Evolutionary conservation across 1,140 invertebrate species (phyloP).

Genomic region (Meloidogyne hapla): DNA sequence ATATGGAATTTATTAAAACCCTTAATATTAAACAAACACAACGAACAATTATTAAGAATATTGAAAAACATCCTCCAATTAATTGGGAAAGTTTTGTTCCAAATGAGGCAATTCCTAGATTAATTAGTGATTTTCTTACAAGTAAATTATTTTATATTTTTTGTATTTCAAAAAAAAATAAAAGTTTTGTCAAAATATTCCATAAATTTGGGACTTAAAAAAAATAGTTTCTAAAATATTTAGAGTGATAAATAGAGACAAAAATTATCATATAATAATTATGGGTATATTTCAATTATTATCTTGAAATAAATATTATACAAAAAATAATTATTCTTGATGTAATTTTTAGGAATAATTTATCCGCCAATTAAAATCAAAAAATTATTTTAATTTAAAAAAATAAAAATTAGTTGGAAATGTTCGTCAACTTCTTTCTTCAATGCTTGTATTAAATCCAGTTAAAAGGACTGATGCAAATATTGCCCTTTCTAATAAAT

Average conservation of each 20-base stretch:
- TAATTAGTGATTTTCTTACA: slow-evolving; percentile 28
- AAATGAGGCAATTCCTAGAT: slow-evolving; percentile 13
- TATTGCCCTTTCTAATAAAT: slow-evolving; percentile 92
- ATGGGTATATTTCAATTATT: too few species aligned
- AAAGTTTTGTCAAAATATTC: too few species aligned
- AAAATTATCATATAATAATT: too few species aligned
- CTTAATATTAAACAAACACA: slow-evolving; percentile 75
- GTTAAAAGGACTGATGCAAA: slow-evolving; percentile 93
- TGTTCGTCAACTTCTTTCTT: slow-evolving; percentile 86
- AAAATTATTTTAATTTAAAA: slow-evolving; percentile 27
- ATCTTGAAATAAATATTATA: too few species aligned
- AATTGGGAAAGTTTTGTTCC: slow-evolving; percentile 8
- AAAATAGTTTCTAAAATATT: too few species aligned
- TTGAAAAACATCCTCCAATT: not conserved
- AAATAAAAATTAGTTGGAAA: slow-evolving; percentile 34
- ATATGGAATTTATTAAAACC: slow-evolving; percentile 94
- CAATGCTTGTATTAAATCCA: slow-evolving; percentile 98
- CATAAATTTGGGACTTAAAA: too few species aligned
- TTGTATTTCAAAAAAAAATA: not conserved
- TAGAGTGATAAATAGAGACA: too few species aligned
- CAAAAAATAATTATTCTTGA: too few species aligned
- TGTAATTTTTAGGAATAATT: too few species aligned
- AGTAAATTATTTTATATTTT: slow-evolving; percentile 11
- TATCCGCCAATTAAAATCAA: too few species aligned
- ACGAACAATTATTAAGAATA: slow-evolving; percentile 25